These are phyloP conservation scores for Campodea augens DNA, from an alignment of 1,140 invertebrate genomes.

Conservation along the genomic window DNA sequence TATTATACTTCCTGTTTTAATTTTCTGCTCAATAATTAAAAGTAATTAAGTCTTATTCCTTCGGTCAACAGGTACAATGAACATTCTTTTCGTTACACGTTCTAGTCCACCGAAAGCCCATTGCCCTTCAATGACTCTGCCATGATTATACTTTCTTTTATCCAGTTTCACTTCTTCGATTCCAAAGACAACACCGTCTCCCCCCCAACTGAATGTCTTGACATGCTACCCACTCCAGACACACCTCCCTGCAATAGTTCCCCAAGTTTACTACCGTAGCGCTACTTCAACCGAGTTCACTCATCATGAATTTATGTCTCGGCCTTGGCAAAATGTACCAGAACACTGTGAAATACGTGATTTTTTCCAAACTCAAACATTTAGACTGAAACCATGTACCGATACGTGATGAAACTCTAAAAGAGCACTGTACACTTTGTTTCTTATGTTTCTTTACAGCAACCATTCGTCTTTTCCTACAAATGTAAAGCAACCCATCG, in stretches of 20 bases:
- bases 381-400: too few species aligned
- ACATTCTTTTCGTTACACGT: too few species aligned
- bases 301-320: neutral
- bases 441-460: too few species aligned
- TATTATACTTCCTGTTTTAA: conserved; percentile 7
- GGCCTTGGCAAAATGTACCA: too few species aligned
- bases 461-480: too few species aligned
- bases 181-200: conserved; percentile 8
- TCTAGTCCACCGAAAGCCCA: conserved; percentile 11
- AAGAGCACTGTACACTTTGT: too few species aligned
- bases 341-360: too few species aligned
- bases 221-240: neutral
- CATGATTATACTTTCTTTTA: conserved; percentile 11
- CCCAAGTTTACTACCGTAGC: neutral
- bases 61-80: too few species aligned
- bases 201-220: conserved; percentile 8
- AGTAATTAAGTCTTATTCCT: conserved; percentile 5
- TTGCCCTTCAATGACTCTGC: conserved; percentile 7
- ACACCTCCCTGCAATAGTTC: neutral
- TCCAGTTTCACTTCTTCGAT: conserved; percentile 11
- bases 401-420: too few species aligned
- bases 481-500: too few species aligned
- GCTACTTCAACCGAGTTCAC: neutral
- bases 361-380: too few species aligned
- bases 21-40: conserved; percentile 7